A percentile compares a stretch with the other conserved stretches of the same genome.
phyloP scores from a whole-genome alignment of 2,113 vertebrate species.

The Lamprologus sp. region DNA sequence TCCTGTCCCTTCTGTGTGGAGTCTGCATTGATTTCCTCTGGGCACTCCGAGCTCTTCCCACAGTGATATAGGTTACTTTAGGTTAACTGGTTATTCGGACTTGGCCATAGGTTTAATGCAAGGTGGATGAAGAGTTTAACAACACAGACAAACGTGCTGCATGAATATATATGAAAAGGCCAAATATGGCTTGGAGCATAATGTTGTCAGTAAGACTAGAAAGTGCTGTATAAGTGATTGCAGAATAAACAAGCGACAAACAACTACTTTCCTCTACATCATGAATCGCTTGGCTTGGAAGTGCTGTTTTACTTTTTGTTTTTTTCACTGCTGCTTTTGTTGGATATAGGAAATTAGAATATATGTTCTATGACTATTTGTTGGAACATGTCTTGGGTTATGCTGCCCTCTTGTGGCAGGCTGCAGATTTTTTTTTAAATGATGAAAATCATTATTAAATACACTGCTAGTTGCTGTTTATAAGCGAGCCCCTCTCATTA shows the following conservation, averaged over 20 bases:
- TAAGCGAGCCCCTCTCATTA: neutral
- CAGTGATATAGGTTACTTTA: neutral
- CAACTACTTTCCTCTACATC: neutral
- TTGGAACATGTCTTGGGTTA: neutral
- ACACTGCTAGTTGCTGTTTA: neutral
- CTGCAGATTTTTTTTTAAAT: neutral
- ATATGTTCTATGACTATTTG: neutral
- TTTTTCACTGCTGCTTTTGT: neutral
- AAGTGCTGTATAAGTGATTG: neutral
- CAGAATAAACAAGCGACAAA: neutral
- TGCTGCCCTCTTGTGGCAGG: slow-evolving; percentile 28
- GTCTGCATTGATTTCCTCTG: neutral
- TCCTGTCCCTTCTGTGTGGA: neutral
- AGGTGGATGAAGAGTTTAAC: neutral
- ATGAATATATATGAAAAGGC: neutral
- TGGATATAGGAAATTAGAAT: neutral
- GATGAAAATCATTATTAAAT: neutral
- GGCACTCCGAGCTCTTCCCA: neutral
- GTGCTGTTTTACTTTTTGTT: neutral
- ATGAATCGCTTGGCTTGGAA: neutral
- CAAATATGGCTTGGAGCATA: neutral
- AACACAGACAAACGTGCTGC: neutral
- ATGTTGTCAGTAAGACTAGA: neutral
- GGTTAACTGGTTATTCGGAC: neutral
- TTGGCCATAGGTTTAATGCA: neutral